Base-by-base conservation (phyloP, 2,797 vertebrate species). In the Lepilemur septentrionalis region DNA sequence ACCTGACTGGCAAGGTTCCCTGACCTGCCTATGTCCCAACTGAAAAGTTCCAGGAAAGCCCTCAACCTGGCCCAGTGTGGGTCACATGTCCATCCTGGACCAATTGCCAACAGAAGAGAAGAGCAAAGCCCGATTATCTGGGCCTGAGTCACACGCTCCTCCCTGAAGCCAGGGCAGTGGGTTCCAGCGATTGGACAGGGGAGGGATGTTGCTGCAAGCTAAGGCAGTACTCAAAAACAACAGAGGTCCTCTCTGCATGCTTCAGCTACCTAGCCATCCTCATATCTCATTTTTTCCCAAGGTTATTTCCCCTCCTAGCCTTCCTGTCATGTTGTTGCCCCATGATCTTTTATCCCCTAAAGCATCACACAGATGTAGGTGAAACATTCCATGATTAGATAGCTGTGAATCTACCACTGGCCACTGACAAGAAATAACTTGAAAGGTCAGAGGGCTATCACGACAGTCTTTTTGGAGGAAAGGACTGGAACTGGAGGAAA, bases 171-270 rank as follows among this genome's bases (percentile, higher is more conserved):
- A n/a, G 28, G 52, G 38, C 20, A 25, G 52, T n/a, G 9, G 30
- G 28, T 14, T 30, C 4, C 2, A 43, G 22, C 30, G 1, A 32
- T 2, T 35, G 1, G n/a, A 65, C 1, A 5, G 14, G 12, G 38
- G 7, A 57, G 28, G 3, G 25, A 28, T 30, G 67, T 38, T 10
- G 38, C 7, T 72, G 11, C 11, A 13, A 23, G 22, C 52, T 18
- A 52, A 18, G 15, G 12, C 10, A 23, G 80, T 13, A n/a, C 25
- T 79, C 41, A 30, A 18, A 80, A 72, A 12, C 25, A 59, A 15
- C 1, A 41, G 28, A 59, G 5, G 13, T n/a, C 76, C 82, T 38
- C 52, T 91, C 59, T 61, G 22, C 10, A 4, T 81, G 14, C 57
- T 38, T 65, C 9, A 9, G 32, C 17, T 8, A 30, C 2, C n/a